Conservation (phyloP, 2,113 vertebrate genomes). For the Oreocharis arfaki region DNA sequence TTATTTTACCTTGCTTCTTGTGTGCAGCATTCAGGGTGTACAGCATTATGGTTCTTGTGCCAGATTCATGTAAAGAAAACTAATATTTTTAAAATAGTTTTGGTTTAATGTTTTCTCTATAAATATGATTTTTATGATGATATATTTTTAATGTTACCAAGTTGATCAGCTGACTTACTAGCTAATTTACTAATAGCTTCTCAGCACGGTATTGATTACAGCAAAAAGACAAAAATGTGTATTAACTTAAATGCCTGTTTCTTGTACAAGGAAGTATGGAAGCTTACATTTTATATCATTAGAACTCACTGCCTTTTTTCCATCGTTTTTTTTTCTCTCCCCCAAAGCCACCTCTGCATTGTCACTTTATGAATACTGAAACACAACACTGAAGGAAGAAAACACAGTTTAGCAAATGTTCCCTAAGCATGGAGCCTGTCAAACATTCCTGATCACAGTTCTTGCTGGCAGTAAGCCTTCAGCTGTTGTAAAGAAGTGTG, state of each 20-base stretch:
- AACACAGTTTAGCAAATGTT: not conserved
- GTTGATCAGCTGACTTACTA: not conserved
- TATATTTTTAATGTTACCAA: not conserved
- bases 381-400: not conserved
- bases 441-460: slow-evolving; percentile 5
- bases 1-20: not conserved
- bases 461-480: not conserved
- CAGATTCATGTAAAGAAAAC: not conserved
- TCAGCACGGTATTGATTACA: not conserved
- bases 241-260: not conserved
- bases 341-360: not conserved
- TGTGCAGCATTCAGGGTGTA: not conserved
- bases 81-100: not conserved
- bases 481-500: not conserved
- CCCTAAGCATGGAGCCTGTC: not conserved
- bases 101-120: not conserved
- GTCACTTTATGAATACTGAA: not conserved
- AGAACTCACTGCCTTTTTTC: not conserved
- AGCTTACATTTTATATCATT: not conserved
- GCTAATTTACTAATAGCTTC: not conserved
- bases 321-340: not conserved
- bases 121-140: not conserved
- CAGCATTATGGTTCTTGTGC: not conserved
- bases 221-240: not conserved
- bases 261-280: not conserved